Conservation (phyloP, 2,888 invertebrate genomes). For the Ephialtes manifestator region DNA sequence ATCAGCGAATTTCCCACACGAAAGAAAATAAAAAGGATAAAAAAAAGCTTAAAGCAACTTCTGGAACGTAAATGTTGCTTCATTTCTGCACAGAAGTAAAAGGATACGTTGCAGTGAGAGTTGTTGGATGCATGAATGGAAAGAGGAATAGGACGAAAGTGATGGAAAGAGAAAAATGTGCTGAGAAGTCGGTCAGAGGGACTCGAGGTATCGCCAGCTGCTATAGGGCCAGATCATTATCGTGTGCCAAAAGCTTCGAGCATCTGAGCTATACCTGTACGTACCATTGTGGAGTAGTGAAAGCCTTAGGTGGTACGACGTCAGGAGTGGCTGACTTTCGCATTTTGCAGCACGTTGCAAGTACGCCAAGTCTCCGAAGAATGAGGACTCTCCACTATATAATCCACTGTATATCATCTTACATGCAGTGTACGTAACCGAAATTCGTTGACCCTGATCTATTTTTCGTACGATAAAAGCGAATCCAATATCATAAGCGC, state of each 20-base stretch:
- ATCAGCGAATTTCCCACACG: background rate
- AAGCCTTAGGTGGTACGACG: slow-evolving; percentile 26
- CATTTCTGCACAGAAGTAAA: background rate
- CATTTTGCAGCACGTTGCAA: slow-evolving; percentile 13
- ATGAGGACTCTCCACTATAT: slow-evolving; percentile 15
- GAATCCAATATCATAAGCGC: background rate
- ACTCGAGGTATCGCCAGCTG: background rate
- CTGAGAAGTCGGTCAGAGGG: slow-evolving; percentile 40
- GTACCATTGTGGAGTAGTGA: slow-evolving; percentile 20
- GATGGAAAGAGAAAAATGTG: slow-evolving; percentile 17
- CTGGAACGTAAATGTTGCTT: background rate
- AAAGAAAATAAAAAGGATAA: background rate
- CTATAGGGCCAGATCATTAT: slow-evolving; percentile 22
- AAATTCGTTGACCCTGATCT: slow-evolving; percentile 13
- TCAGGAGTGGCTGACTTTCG: slow-evolving; percentile 41
- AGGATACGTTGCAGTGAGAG: background rate
- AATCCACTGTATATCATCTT: background rate
- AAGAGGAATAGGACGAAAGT: slow-evolving; percentile 10
- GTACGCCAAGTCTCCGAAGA: slow-evolving; percentile 14
- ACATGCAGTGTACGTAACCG: background rate
- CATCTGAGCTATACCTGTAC: background rate
- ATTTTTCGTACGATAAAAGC: slow-evolving; percentile 5
- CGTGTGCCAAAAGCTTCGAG: slow-evolving; percentile 27
- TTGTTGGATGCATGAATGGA: slow-evolving; percentile 13
- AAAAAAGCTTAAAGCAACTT: background rate